phyloP scores from a whole-genome alignment of 2,113 vertebrate species.

The Albula glossodonta region DNA sequence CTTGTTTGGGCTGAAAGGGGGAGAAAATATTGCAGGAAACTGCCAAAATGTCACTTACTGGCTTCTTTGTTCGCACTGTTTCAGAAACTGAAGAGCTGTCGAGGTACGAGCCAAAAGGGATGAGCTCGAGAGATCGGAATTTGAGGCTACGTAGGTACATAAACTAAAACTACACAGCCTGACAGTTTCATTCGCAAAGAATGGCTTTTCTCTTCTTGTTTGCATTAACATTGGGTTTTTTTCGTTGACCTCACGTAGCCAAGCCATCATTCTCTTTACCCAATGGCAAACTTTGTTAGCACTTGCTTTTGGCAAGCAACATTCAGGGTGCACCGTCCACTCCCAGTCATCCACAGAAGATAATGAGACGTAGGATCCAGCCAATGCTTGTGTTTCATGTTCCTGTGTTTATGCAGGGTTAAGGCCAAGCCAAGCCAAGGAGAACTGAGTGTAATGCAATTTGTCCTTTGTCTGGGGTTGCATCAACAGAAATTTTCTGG shows the following conservation, averaged over 20 bases:
- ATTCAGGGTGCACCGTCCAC: not conserved
- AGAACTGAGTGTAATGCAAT: not conserved
- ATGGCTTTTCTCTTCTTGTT: not conserved
- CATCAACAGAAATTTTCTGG: not conserved
- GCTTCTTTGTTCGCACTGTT: conserved; percentile 9
- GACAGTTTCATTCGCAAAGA: not conserved
- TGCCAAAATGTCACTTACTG: conserved; percentile 3
- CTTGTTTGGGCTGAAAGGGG: not conserved
- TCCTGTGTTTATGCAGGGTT: not conserved
- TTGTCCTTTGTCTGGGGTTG: not conserved
- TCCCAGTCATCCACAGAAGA: not conserved
- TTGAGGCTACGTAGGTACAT: not conserved
- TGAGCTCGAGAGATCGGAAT: conserved; percentile 19
- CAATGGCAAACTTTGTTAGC: not conserved
- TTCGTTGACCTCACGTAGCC: not conserved
- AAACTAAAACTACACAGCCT: not conserved
- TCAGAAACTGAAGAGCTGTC: not conserved
- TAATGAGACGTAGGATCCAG: not conserved
- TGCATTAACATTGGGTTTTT: not conserved
- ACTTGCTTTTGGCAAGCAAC: not conserved
- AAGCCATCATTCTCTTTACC: not conserved
- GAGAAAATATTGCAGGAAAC: not conserved
- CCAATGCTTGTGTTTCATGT: conserved; percentile 11
- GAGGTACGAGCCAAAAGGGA: not conserved
- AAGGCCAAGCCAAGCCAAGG: not conserved